Conservation (phyloP, 2,797 vertebrate genomes). For the Hapalemur alaotrensis region DNA sequence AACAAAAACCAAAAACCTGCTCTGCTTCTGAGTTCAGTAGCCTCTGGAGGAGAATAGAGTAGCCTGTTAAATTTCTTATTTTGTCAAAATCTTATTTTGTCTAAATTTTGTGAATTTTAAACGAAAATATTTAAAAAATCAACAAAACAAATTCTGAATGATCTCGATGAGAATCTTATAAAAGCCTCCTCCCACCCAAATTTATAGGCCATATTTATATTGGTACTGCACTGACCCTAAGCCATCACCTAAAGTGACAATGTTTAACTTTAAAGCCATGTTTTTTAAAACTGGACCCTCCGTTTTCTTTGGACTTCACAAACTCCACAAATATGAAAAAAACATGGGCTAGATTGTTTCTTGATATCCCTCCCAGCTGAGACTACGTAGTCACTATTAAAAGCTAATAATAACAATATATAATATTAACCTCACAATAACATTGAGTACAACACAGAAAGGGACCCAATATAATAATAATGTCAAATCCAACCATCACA, state of each 20-base stretch:
- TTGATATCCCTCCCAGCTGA: not conserved
- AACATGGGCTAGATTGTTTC: not conserved
- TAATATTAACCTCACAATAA: not conserved
- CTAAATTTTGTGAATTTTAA: constrained; percentile 15
- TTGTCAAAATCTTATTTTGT: not conserved
- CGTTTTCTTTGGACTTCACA: constrained; percentile 13
- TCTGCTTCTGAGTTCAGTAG: not conserved
- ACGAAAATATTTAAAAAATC: not conserved
- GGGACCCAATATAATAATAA: not conserved
- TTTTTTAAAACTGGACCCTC: constrained; percentile 2
- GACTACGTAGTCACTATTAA: not conserved
- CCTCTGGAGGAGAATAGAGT: not conserved
- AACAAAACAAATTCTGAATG: not conserved
- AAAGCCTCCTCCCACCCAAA: not conserved
- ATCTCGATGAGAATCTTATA: not conserved
- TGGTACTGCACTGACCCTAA: not conserved
- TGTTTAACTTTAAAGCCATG: constrained; percentile 14
- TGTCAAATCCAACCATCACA: not conserved
- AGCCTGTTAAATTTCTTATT: not conserved
- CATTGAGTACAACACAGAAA: not conserved
- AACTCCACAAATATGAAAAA: not conserved
- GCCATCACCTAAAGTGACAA: not conserved
- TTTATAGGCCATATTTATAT: not conserved
- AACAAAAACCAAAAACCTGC: too few species aligned
- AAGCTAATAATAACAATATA: not conserved